These are phyloP conservation scores for Lepisosteus oculatus DNA, from an alignment of 2,113 vertebrate genomes.

Conservation along the genomic window DNA sequence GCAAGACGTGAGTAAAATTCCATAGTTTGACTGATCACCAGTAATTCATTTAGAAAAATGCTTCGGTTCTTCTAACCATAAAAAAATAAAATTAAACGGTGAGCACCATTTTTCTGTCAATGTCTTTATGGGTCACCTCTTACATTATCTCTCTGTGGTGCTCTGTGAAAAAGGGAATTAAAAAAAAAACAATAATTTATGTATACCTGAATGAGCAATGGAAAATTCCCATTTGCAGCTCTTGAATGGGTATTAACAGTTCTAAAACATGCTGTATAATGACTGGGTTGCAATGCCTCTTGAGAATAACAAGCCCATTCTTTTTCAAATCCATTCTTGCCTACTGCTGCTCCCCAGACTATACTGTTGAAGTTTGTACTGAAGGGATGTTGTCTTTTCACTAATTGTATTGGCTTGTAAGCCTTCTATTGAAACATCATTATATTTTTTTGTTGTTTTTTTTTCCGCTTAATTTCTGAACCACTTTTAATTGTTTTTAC, in stretches of 20 bases:
- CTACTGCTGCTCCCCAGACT: neutral
- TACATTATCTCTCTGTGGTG: neutral
- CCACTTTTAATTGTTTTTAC: conserved; percentile 21
- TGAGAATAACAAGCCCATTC: neutral
- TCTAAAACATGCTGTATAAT: neutral
- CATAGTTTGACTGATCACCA: neutral
- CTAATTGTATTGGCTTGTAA: neutral
- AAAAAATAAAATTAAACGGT: neutral
- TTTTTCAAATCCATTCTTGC: neutral
- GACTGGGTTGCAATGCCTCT: neutral
- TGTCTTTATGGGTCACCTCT: neutral
- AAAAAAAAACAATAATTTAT: too few species aligned
- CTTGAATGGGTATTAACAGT: neutral
- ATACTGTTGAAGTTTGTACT: conserved; percentile 3
- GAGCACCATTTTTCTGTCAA: neutral
- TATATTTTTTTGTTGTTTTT: conserved; percentile 7
- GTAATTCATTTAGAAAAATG: neutral
- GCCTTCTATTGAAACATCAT: neutral
- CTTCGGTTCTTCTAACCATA: neutral
- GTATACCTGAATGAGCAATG: too few species aligned
- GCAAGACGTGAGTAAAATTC: neutral
- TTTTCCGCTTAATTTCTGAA: conserved; percentile 3
- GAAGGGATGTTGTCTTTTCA: neutral
- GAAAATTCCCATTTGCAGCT: neutral
- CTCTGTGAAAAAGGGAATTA: neutral